A percentile compares a stretch with the other conserved stretches of the same genome.
Conservation (phyloP, 2,888 invertebrate genomes). For the Rapana venosa region DNA sequence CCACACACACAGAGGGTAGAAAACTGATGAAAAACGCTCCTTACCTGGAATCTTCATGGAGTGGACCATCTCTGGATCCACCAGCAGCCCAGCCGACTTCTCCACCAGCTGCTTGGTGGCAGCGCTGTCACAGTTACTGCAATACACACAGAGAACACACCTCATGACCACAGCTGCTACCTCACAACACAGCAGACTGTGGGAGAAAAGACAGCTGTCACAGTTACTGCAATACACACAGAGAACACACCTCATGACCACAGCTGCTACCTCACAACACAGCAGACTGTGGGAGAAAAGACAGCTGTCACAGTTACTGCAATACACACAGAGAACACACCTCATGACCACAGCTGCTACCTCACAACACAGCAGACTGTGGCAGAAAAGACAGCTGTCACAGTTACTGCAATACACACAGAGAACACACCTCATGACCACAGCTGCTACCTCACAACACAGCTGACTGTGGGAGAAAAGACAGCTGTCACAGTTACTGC, state of each 20-base stretch:
- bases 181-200: too few relatives aligned
- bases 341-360: too few relatives aligned
- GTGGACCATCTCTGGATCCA: conserved; percentile 49
- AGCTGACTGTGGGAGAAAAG: too few relatives aligned
- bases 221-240: conserved; percentile 9
- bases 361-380: too few relatives aligned
- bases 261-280: too few relatives aligned
- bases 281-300: too few relatives aligned
- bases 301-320: conserved; percentile 27
- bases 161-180: too few relatives aligned
- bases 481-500: neutral
- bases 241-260: neutral
- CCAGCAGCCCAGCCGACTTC: conserved; percentile 46
- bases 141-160: neutral
- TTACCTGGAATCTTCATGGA: conserved; percentile 51
- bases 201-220: too few relatives aligned
- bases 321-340: too few relatives aligned
- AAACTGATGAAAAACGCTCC: neutral
- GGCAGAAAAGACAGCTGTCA: too few relatives aligned
- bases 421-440: too few relatives aligned
- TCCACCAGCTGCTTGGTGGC: conserved; percentile 45
- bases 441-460: too few relatives aligned
- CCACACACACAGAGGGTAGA: neutral
- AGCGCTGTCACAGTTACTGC: conserved; percentile 49
- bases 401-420: neutral